Evolutionary conservation across 2,797 vertebrate species (phyloP).

Genomic region (Rhabdomys pumilio): DNA sequence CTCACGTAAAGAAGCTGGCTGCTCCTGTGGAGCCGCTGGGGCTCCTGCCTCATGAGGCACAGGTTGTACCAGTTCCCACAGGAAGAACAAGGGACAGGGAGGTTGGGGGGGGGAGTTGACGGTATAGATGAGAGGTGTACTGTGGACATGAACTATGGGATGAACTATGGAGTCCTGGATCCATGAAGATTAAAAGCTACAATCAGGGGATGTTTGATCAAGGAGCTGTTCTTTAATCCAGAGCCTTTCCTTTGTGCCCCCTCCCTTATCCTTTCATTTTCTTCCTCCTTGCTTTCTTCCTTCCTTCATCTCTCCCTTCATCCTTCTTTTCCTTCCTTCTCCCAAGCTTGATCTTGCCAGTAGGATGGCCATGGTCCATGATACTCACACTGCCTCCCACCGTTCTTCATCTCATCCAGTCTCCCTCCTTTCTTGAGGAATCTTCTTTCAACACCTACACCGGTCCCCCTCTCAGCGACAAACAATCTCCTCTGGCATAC

Average conservation of each 20-base stretch:
- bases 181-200: not conserved
- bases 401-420: no score
- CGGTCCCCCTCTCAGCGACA: not conserved
- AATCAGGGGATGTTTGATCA: no score
- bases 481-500: not conserved
- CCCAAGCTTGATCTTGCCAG: no score
- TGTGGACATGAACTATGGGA: no score
- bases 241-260: rapidly evolving
- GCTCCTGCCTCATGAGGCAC: not conserved
- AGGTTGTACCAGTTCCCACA: constrained; percentile 65
- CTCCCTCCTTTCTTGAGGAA: not conserved
- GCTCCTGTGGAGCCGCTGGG: not conserved
- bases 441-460: not conserved
- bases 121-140: not conserved
- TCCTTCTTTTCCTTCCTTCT: not conserved
- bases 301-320: not conserved
- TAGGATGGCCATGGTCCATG: rapidly evolving
- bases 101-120: no score
- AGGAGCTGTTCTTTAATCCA: not conserved
- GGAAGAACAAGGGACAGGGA: not conserved
- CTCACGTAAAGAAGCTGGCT: not conserved
- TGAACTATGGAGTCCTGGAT: not conserved
- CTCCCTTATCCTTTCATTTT: not conserved
- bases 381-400: no score
- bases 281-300: no score